Base-by-base conservation (phyloP, 2,797 vertebrate genomes). In the Mallotus villosus region DNA sequence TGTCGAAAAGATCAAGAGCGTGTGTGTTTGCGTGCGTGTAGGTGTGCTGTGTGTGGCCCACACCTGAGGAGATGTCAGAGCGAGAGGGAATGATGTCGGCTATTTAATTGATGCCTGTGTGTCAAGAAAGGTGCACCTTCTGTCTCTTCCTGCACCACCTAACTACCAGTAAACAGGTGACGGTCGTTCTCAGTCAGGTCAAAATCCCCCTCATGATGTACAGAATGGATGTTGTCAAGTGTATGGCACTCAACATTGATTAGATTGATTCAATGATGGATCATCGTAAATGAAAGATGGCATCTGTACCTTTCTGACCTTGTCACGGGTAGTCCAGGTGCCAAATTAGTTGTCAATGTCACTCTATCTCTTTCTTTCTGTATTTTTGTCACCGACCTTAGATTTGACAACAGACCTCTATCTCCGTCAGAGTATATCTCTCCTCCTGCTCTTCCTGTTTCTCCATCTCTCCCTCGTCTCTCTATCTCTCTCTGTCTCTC, bases 401-500 rank as follows among this genome's bases (percentile, higher is more conserved):
- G 24, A 24, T 69, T 70, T 69, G 66, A 34, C 68, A 57, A 63
- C 61, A 78, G 67, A 78, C 71, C 77, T 82, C 57, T 63, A 4
- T n/a, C 29, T 37, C 57, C 57, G 11, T 41, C 37, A 41, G 37
- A 41, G 11, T 8, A 5, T 8, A 41, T 11, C 11, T 2, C 21
- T 59, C 21, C 57, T 12, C 9, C 57, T 59, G 6, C 57, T 59
- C 57, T 59, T 9, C 25, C 19, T 27, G 6, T 4, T 12, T 29
- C 27, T 49, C 65, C 65, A 19, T 17, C 2, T 16, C 49, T 41
- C 63, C 76, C 63, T 67, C 69, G 22, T 27, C 19, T 22, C 62
- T 68, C 78, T 63, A 65, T 25, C 62, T 57, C 41, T 2, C 17
- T 57, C 62, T 34, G 63, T 2, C 53, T 27, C 49, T 24, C 32